Evolutionary conservation across 2,113 vertebrate genomes (phyloP).

Genomic region (Paedocypris sp.): DNA sequence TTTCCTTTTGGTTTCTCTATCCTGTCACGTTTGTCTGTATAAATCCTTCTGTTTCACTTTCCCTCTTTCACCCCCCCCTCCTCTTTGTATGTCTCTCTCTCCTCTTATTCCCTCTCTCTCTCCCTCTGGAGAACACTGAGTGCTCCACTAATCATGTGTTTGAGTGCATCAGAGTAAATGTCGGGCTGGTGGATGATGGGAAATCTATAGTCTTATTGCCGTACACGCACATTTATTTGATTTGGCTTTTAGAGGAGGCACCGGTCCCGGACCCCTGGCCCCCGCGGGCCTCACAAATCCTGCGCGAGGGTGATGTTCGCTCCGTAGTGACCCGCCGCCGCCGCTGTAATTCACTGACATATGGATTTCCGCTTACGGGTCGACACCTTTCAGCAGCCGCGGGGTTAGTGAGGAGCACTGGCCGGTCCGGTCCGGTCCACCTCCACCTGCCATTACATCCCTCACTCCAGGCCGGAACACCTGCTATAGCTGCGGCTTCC

Average conservation of each 20-base stretch:
- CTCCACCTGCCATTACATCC: no score
- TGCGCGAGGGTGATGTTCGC: conserved; percentile 45
- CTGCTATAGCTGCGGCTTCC: no score
- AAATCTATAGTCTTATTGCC: conserved; percentile 65
- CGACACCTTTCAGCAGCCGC: conserved; percentile 44
- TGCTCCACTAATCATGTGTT: conserved; percentile 47
- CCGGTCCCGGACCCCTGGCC: conserved; percentile 29
- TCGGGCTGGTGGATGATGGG: conserved; percentile 60
- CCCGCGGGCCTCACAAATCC: conserved; percentile 22
- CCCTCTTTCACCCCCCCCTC: no score
- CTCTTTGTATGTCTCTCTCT: no score
- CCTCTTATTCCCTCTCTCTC: no score
- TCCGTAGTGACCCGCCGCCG: conserved; percentile 29
- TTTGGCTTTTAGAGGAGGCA: conserved; percentile 43
- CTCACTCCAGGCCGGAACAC: no score
- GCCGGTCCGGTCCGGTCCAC: no score
- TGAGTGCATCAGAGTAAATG: conserved; percentile 50
- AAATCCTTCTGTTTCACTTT: no score
- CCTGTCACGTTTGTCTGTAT: no score
- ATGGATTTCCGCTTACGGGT: conserved; percentile 58
- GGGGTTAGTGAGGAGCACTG: no score
- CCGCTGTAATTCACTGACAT: conserved; percentile 55
- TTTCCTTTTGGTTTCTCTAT: no score
- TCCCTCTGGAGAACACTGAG: no score
- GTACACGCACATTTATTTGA: conserved; percentile 64